Evolutionary conservation across 37 sponge, comb jelly and placozoan species (phyloP), one percentile per base, ranked within the genome.

Genomic region (Halichondria panicea): DNA sequence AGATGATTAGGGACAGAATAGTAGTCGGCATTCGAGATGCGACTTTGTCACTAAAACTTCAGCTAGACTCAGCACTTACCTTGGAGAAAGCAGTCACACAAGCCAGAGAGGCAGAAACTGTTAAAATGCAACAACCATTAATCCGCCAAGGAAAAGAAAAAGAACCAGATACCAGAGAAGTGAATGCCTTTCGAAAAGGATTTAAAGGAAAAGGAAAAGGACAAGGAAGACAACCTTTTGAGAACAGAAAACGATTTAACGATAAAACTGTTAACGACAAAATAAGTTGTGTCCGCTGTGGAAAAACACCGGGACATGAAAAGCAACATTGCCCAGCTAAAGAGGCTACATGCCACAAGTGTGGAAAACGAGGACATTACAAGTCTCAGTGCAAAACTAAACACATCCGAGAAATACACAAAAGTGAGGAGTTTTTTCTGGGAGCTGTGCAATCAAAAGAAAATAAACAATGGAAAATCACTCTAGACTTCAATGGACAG

Each of bases 1-100:
- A 87, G 24, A 52, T 87, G 81, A 75, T 87, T 22, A 30, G 80
- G 2, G 87, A 86, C 43, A 3, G 80, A 1, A 37, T 86, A 1
- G 74, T 79, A 4, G 68, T 73, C n/a, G 74, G 80, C 6, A 32
- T 79, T 22, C 27, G 65, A 28, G 78, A 84, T 27, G 65, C 74
- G 6, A 39, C 21, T 21, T 68, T 86, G 7, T 71, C 79, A 50
- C 55, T 70, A 58, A 85, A 78, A 58, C 46, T 79, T 22, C 74
- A 73, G 41, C 11, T 72, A 43, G 76, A 66, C 15, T 55, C 55
- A 3, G 56, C 65, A 13, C 68, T 69, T 21, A 72, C 64, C 4
- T 32, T 66, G n/a, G 74, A 73, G 45, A 82, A 73, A 65, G 74
- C 83, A 50, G 30, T 75, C 8, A 37, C 73, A 25, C 3, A 24